These are phyloP conservation scores for Dasysyrphus albostriatus DNA, from an alignment of 2,888 invertebrate genomes.

Conservation along the genomic window DNA sequence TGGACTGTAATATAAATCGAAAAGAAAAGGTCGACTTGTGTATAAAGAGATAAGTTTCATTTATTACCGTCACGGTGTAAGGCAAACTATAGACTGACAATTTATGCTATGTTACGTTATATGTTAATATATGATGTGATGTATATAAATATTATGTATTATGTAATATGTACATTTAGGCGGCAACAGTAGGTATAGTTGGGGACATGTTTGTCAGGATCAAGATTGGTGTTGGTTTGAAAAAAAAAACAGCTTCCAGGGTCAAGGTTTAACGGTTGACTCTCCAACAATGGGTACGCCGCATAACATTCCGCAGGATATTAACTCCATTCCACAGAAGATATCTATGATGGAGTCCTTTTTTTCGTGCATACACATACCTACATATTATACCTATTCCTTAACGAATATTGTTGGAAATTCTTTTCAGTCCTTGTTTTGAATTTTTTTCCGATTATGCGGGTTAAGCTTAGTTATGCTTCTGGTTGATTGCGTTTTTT, in stretches of 20 bases:
- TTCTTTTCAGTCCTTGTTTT: slow-evolving; percentile 57
- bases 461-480: slow-evolving; percentile 67
- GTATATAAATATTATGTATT: no score
- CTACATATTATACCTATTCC: not conserved
- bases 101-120: no score
- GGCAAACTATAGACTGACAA: no score
- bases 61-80: no score
- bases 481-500: slow-evolving; percentile 66
- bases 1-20: no score
- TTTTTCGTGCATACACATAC: slow-evolving; percentile 7
- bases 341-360: slow-evolving; percentile 60
- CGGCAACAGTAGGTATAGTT: not conserved
- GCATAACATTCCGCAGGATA: slow-evolving; percentile 75
- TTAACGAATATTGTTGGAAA: slow-evolving; percentile 32
- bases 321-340: slow-evolving; percentile 72
- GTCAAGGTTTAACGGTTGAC: slow-evolving; percentile 73
- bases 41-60: no score
- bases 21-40: no score
- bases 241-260: slow-evolving; percentile 45
- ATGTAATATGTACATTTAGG: no score
- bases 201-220: slow-evolving; percentile 64
- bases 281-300: slow-evolving; percentile 74
- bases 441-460: slow-evolving; percentile 30
- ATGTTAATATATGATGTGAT: no score
- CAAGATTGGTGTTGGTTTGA: slow-evolving; percentile 54